Conservation (phyloP, 2,797 vertebrate species). For the Merluccius polli region DNA sequence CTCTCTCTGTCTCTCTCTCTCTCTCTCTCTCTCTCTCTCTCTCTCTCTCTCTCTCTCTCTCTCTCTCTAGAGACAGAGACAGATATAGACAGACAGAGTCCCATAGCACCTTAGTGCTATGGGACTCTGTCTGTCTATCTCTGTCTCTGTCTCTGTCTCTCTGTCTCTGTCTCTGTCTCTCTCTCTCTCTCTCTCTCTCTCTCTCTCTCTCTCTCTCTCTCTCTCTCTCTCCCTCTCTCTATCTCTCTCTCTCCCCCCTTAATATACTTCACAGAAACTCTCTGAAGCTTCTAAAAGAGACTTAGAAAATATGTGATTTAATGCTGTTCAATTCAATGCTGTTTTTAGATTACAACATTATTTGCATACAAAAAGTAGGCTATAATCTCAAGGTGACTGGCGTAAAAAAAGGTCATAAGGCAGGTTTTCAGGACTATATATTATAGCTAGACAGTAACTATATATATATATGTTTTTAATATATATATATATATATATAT, state of each 20-base stretch:
- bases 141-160: background rate
- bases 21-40: too few species aligned
- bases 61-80: too few species aligned
- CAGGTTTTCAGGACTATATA: background rate
- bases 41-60: too few species aligned
- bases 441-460: too few species aligned
- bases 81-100: too few species aligned
- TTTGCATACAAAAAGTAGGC: background rate
- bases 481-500: too few species aligned
- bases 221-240: background rate
- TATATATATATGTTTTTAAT: too few species aligned
- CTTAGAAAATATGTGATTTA: background rate
- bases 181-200: background rate
- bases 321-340: too few species aligned
- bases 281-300: background rate
- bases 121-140: background rate
- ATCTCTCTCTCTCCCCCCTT: background rate
- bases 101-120: background rate
- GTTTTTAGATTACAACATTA: background rate
- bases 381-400: background rate
- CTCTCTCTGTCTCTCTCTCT: too few species aligned
- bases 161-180: background rate
- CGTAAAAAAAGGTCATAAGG: background rate
- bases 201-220: background rate
- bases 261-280: conserved; percentile 4